Conservation (phyloP, 2,113 vertebrate genomes). For the Gallinago media region DNA sequence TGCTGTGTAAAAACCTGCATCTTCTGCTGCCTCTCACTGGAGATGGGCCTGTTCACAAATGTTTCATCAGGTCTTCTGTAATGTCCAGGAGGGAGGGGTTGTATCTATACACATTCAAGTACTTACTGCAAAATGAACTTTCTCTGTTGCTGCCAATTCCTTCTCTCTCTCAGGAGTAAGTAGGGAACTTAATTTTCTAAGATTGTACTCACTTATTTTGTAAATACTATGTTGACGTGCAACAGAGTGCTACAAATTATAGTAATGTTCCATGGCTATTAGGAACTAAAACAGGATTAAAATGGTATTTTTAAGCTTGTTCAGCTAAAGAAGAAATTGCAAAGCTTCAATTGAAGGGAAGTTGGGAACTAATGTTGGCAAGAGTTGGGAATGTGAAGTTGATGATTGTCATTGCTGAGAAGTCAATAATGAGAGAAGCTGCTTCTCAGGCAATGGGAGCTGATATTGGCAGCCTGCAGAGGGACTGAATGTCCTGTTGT, state of each 20-base stretch:
- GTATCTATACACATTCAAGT: background rate
- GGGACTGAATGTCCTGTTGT: background rate
- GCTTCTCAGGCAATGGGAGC: background rate
- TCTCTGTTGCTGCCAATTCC: background rate
- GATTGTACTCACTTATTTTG: background rate
- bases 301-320: conserved; percentile 26
- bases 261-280: background rate
- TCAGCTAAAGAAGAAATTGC: conserved; percentile 19
- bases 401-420: background rate
- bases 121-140: background rate
- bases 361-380: background rate
- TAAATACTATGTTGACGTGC: background rate
- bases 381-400: background rate
- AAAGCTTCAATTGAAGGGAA: background rate
- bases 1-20: background rate
- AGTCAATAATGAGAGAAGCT: background rate
- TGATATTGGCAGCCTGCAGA: background rate
- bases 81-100: background rate
- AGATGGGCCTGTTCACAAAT: background rate
- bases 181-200: background rate
- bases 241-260: background rate
- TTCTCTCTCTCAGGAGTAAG: background rate
- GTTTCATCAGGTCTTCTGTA: background rate
- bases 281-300: conserved; percentile 16
- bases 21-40: background rate